Evolutionary conservation across 2,797 vertebrate species (phyloP).

Genomic region (Spondyliosoma cantharus): DNA sequence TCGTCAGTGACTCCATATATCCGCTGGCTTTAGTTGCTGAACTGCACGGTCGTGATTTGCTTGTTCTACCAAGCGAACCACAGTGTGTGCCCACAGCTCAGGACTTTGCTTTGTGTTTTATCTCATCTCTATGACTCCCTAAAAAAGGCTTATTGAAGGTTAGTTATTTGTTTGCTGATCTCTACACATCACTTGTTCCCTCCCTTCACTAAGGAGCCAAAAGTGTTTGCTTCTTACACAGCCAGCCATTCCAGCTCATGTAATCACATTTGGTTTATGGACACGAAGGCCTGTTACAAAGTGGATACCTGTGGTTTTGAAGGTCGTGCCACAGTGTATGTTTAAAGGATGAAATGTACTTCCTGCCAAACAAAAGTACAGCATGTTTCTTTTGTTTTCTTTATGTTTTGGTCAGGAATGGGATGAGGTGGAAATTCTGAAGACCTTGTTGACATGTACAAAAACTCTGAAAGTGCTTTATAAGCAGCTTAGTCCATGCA

Average conservation of each 20-base stretch:
- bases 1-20: neutral
- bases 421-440: slow-evolving; percentile 26
- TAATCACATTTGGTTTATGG: slow-evolving; percentile 3
- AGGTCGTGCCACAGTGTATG: slow-evolving; percentile 31
- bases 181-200: neutral
- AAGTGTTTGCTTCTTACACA: neutral
- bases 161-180: slow-evolving; percentile 33
- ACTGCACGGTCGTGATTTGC: slow-evolving; percentile 16
- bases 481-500: neutral
- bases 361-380: slow-evolving; percentile 30
- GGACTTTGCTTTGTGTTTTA: slow-evolving; percentile 34
- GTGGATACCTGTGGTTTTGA: slow-evolving; percentile 40
- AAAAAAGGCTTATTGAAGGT: slow-evolving; percentile 15
- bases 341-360: slow-evolving; percentile 34
- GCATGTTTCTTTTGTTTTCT: slow-evolving; percentile 19
- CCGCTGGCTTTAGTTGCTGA: slow-evolving; percentile 30
- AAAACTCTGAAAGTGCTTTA: slow-evolving; percentile 30
- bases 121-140: slow-evolving; percentile 15
- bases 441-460: slow-evolving; percentile 33
- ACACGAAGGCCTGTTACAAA: slow-evolving; percentile 26
- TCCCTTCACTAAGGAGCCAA: neutral
- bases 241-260: slow-evolving; percentile 1
- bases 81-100: slow-evolving; percentile 9
- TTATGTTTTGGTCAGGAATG: slow-evolving; percentile 26
- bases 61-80: slow-evolving; percentile 27